Evolutionary conservation across 2,888 invertebrate species (phyloP), one percentile per base, ranked within the genome.

Genomic region (Epinotia nisella): DNA sequence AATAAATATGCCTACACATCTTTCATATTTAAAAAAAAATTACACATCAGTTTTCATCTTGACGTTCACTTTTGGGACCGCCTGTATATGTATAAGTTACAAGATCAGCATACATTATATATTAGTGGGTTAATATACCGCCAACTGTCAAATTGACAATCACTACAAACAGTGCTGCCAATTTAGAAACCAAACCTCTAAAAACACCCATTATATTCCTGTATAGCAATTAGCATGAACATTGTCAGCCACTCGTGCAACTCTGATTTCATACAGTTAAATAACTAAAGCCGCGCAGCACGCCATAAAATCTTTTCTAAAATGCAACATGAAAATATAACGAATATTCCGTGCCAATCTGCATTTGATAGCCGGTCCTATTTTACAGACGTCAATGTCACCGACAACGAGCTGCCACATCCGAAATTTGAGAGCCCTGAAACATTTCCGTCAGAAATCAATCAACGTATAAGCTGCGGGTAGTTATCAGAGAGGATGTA

Each of bases 301-400:
- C 24, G 3, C 45, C 3, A 15, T 7, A 29, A 55, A 55, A 55
- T 21, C 55, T 13, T n/a, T 59, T 59, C 17, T 17, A 17, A 35
- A 39, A 59, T 3, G 15, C 35, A 10, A 11, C 35, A 35, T 15
- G 2, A 24, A 21, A 45, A 39, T 19, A 41, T 45, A 45, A 45
- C 15, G 3, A 61, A 62, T 49, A 62, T n/a, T 21, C 62, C 62
- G n/a, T 29, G n/a, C 49, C 21, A 45, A 45, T 62, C 62, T 62
- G n/a, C n/a, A 39, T 60, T n/a, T 62, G 45, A 45, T 49, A 19
- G 60, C 39, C 41, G 21, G 60, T 4, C 21, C 41, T 41, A 61
- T 61, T 35, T 59, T 21, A 19, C 60, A 13, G 4, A 49, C 21
- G 21, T 45, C 45, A 9, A n/a, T 45, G 61, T 45, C 49, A 24